A percentile compares a stretch with the other conserved stretches of the same genome.
These are phyloP conservation scores for Poecilus cupreus DNA, from an alignment of 2,888 invertebrate species.

Conservation along the genomic window DNA sequence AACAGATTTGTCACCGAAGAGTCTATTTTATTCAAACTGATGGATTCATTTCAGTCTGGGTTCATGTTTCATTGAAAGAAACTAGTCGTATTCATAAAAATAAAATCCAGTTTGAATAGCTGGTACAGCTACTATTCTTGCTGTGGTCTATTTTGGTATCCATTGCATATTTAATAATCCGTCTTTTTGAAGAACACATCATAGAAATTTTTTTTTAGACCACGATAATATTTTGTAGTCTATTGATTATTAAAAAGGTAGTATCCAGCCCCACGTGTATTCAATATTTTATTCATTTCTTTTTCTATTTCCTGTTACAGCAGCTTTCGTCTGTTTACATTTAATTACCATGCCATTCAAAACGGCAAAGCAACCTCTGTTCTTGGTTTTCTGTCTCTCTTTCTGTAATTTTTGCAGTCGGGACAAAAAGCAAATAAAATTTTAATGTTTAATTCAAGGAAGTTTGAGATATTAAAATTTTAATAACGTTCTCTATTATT, in stretches of 20 bases:
- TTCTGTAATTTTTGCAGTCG: neutral
- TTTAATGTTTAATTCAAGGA: constrained; percentile 14
- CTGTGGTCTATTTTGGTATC: no score
- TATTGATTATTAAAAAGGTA: constrained; percentile 5
- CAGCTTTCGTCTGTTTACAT: constrained; percentile 37
- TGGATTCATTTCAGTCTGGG: no score
- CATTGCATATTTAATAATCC: neutral
- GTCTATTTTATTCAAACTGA: no score
- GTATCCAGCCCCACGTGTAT: neutral
- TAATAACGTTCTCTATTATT: constrained; percentile 3
- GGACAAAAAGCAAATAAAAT: neutral
- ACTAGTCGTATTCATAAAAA: no score
- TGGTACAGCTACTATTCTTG: no score
- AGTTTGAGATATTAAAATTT: constrained; percentile 2
- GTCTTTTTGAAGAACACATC: neutral
- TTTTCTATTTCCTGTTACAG: constrained; percentile 21
- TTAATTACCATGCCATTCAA: constrained; percentile 18
- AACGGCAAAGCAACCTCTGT: constrained; percentile 4
- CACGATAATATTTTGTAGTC: neutral
- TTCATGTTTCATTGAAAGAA: no score
- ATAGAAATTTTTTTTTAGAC: neutral
- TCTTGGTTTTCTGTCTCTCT: neutral
- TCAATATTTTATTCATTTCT: constrained; percentile 11
- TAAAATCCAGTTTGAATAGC: no score
- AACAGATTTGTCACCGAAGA: no score